Conservation (phyloP, 1,140 invertebrate genomes). For the Drosophila sulfurigaster region DNA sequence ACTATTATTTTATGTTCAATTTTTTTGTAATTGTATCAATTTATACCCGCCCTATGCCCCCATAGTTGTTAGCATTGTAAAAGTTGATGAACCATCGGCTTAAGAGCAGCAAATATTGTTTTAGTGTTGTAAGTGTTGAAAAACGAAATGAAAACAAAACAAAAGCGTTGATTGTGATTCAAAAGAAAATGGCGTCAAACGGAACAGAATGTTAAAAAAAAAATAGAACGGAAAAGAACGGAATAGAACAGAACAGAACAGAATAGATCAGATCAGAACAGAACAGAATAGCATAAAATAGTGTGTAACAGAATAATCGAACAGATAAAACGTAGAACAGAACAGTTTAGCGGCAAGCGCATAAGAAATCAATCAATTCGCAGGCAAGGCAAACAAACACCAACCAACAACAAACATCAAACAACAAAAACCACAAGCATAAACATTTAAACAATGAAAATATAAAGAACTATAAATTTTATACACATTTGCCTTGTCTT, state of each 20-base stretch:
- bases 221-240: conserved; percentile 32
- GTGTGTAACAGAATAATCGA: conserved; percentile 25
- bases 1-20: no score
- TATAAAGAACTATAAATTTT: conserved; percentile 11
- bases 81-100: conserved; percentile 3
- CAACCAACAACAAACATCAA: not conserved
- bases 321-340: conserved; percentile 27
- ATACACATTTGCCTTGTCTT: conserved; percentile 34
- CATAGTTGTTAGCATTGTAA: conserved; percentile 50
- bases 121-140: conserved; percentile 66
- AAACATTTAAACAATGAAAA: not conserved
- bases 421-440: not conserved
- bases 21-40: conserved; percentile 19
- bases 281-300: conserved; percentile 31
- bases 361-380: conserved; percentile 46
- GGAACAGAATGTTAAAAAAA: conserved; percentile 30
- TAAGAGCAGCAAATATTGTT: conserved; percentile 39
- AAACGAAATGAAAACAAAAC: conserved; percentile 34
- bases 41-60: conserved; percentile 3
- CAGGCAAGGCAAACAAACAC: not conserved
- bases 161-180: conserved; percentile 81
- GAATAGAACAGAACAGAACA: conserved; percentile 21
- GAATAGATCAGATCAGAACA: conserved; percentile 29
- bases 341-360: conserved; percentile 56
- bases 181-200: conserved; percentile 49